Evolutionary conservation across 92 coral and sea anemone species (phyloP), one percentile per base, ranked within the genome.

Genomic region (Bergia puertoricense): DNA sequence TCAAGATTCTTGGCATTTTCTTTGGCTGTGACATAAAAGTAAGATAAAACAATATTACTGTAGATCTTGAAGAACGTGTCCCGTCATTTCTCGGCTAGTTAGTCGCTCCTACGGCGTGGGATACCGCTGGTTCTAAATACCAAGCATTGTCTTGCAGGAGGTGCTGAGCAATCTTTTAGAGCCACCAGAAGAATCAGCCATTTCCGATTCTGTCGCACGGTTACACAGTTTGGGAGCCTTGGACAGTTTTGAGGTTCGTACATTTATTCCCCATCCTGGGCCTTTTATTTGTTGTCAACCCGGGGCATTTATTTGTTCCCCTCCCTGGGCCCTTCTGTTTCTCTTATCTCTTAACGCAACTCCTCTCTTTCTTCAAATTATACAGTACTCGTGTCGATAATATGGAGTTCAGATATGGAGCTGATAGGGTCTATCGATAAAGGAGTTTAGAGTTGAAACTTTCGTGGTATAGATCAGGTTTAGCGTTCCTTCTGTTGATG

Each of bases 171-270:
- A 87, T 74, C 95, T 95, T 8, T 74, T 95, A 11, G 94, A 92
- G 51, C 98, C 98, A 36, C 98, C 98, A 56, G 83, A 90, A 22
- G 94, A 89, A 41, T 87, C 79, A 7, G 80, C 98, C 10, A 85
- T 95, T 68, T 62, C n/a, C 6, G 98, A 95, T 79, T 86, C 98
- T 22, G 82, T 95, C 65, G 91, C 86, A 36, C 79, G 98, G 78
- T 85, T 95, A 73, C 98, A 95, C 73, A 93, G 91, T 82, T 89
- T 95, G 81, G 98, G 98, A 40, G 98, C 98, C 22, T 90, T 95
- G 65, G 98, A 95, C 87, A 75, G 89, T 43, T 82, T 73, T 22
- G 98, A 95, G 96, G 98, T 94, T 81, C 0, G 81, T 77, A 65
- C 38, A 48, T 11, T 23, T 23, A 6, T 57, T 3, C 30, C 44